Evolutionary conservation across 2,113 vertebrate genomes (phyloP), one percentile per base, ranked within the genome.

Genomic region (Scolopax mira): DNA sequence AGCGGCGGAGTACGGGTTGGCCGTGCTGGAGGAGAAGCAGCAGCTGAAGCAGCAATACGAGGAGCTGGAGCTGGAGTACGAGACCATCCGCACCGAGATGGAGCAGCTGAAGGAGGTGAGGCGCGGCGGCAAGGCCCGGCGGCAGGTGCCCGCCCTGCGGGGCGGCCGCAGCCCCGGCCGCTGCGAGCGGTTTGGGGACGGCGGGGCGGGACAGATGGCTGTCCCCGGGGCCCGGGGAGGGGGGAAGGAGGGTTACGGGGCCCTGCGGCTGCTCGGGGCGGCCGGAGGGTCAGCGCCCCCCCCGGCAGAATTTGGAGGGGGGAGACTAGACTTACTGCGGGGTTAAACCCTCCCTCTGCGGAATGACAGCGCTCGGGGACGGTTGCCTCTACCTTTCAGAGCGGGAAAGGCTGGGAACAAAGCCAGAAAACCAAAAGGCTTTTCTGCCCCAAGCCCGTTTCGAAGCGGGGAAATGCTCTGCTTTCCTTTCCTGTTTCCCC

Each of bases 1-100:
- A 97, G 99, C 99, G 84, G 99, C 99, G 15, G 99, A 99, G 92
- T 99, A 99, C 39, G 99, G 99, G 71, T 98, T 99, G 95, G 99
- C 98, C 88, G 99, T 99, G 92, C 98, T 99, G 88, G 99, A 99
- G 97, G 99, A 99, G 98, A 99, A 99, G 91, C 99, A 99, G 96
- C 98, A 99, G 97, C 98, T 99, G 80, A 99, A 99, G 92, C 98
- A 98, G 97, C 98, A 99, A 79, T 99, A 98, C 33, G 99, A 99
- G 39, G 99, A 99, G 94, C 94, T 99, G 95, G 99, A 99, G 97
- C 96, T 98, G 41, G 99, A 99, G 70, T 98, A 99, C 82, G 99
- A 99, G 97, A 97, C 98, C 87, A 98, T 98, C 75, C 98, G 99
- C 69, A 96, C 98, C 42, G 99, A 99, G 97, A 98, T 99, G 98